phyloP scores from a whole-genome alignment of 2,797 vertebrate species.

The Buphagus erythrorhynchus region DNA sequence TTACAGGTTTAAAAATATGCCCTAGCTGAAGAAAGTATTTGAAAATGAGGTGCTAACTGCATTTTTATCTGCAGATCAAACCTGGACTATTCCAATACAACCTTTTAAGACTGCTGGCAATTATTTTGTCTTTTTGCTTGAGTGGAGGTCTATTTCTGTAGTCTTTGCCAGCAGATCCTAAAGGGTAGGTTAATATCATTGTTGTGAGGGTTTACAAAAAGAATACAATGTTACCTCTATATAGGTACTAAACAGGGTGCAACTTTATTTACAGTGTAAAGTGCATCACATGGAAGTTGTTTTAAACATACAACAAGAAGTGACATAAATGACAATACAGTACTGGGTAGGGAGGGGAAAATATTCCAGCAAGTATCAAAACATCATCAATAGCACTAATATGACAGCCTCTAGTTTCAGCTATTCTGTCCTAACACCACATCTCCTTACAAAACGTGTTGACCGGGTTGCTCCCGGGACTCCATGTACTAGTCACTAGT shows the following conservation, averaged over 20 bases:
- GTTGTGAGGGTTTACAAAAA: background rate
- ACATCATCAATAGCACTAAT: slow-evolving; percentile 42
- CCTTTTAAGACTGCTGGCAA: background rate
- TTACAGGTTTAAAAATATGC: background rate
- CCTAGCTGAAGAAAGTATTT: background rate
- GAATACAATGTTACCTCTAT: background rate
- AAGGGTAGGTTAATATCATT: background rate
- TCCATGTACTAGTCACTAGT: background rate
- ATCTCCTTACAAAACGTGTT: background rate
- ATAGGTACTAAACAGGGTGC: slow-evolving; percentile 36
- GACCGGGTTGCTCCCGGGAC: background rate
- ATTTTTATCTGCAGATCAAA: background rate
- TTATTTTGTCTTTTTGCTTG: background rate
- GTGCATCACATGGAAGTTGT: slow-evolving; percentile 45
- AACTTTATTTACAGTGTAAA: slow-evolving; percentile 72
- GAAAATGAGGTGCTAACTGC: background rate
- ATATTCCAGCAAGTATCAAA: slow-evolving; percentile 34
- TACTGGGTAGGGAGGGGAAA: background rate
- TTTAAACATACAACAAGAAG: slow-evolving; percentile 35
- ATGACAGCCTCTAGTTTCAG: slow-evolving; percentile 47
- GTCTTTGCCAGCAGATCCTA: background rate
- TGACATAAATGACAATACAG: slow-evolving; percentile 52
- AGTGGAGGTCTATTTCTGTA: background rate
- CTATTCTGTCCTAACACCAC: slow-evolving; percentile 21
- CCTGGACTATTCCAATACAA: background rate